Conservation (phyloP, 2,888 invertebrate genomes). For the Cosmorhoe ocellata region DNA sequence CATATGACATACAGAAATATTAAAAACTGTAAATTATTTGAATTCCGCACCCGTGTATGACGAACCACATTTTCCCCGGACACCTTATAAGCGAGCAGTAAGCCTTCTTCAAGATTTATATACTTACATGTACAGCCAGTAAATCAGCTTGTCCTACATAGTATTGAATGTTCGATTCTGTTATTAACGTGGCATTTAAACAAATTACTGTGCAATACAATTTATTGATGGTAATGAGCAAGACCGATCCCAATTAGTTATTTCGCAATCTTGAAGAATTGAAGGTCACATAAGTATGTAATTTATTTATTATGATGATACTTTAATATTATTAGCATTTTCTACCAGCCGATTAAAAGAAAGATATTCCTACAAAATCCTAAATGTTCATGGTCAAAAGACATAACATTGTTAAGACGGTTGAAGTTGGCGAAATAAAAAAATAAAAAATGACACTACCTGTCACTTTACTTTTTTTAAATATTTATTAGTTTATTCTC, state of each 20-base stretch:
- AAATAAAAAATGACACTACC: too few species aligned
- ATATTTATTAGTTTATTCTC: too few species aligned
- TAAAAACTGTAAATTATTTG: conserved; percentile 14
- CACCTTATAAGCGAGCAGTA: conserved; percentile 15
- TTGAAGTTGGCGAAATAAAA: too few species aligned
- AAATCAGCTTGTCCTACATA: neutral
- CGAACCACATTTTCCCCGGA: conserved; percentile 19
- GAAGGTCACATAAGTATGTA: too few species aligned
- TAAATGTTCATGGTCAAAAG: neutral
- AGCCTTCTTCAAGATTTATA: conserved; percentile 11
- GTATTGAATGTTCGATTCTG: conserved; percentile 7
- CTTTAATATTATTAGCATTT: too few species aligned
- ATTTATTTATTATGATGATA: too few species aligned
- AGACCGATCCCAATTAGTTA: neutral
- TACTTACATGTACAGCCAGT: neutral
- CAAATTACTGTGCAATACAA: conserved; percentile 6
- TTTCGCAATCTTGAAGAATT: neutral
- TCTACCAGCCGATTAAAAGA: neutral
- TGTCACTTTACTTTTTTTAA: too few species aligned
- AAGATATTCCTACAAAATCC: neutral
- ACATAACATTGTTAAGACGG: conserved; percentile 3
- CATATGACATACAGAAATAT: neutral
- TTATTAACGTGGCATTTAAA: conserved; percentile 14
- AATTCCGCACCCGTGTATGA: too few species aligned
- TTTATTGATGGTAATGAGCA: conserved; percentile 16